Conservation (phyloP, 2,113 vertebrate genomes). For the Aegotheles bennettii region DNA sequence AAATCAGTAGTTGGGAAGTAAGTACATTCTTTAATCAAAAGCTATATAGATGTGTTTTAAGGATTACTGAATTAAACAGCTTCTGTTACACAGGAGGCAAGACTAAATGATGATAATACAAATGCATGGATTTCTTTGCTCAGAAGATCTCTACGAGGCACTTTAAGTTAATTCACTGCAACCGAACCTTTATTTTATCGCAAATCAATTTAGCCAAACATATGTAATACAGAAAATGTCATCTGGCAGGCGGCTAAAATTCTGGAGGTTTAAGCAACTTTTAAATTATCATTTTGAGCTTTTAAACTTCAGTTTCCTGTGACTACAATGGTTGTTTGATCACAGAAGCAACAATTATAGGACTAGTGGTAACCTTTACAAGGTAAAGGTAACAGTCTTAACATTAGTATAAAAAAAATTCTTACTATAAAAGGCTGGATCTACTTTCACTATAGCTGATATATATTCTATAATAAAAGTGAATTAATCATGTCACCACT, state of each 20-base stretch:
- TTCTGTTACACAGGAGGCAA: background rate
- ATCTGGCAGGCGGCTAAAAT: background rate
- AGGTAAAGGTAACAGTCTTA: background rate
- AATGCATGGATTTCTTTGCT: background rate
- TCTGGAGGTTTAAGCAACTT: background rate
- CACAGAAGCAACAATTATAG: background rate
- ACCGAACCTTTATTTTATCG: background rate
- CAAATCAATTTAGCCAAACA: background rate
- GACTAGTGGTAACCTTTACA: background rate
- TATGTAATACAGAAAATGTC: background rate
- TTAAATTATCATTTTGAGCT: background rate
- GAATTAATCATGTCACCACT: background rate
- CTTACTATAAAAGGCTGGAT: background rate
- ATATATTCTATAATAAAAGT: background rate
- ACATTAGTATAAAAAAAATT: background rate
- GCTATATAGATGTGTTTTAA: background rate
- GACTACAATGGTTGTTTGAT: background rate
- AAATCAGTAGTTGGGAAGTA: background rate
- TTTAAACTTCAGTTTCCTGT: background rate
- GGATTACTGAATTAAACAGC: background rate
- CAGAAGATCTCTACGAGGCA: background rate
- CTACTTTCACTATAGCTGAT: background rate
- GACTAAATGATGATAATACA: background rate
- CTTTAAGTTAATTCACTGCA: background rate
- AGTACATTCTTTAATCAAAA: background rate